A percentile compares a stretch with the other conserved stretches of the same genome.
phyloP scores from a whole-genome alignment of 2,113 vertebrate genomes.

The Rhea americana region DNA sequence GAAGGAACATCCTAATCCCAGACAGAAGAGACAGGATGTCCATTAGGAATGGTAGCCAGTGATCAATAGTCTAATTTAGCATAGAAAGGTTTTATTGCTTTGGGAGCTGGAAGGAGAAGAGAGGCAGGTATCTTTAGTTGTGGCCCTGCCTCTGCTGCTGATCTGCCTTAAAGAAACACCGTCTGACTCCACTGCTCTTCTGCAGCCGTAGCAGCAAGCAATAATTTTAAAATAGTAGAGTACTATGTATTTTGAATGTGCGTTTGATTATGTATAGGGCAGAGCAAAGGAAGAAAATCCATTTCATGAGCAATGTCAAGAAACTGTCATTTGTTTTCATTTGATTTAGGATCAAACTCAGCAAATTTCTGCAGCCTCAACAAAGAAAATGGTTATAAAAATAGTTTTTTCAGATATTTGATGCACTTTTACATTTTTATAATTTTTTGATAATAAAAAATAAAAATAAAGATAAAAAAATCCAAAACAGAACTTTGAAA shows the following conservation, averaged over 20 bases:
- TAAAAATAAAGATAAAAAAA: background rate
- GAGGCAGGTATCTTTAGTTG: conserved; percentile 51
- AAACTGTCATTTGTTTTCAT: conserved; percentile 34
- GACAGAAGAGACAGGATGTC: conserved; percentile 60
- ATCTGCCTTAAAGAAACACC: conserved; percentile 36
- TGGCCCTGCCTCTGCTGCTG: conserved; percentile 9
- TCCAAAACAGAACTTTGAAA: background rate
- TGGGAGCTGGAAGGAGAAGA: conserved; percentile 49
- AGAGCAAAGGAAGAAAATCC: conserved; percentile 51
- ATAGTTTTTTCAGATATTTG: background rate
- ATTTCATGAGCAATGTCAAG: conserved; percentile 40
- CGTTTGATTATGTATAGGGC: conserved; percentile 1
- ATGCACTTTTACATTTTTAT: background rate
- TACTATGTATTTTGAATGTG: conserved; percentile 44
- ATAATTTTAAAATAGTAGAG: conserved; percentile 38
- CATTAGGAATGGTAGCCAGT: conserved; percentile 64
- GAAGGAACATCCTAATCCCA: conserved; percentile 63
- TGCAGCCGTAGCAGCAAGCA: conserved; percentile 32
- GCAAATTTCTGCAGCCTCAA: background rate
- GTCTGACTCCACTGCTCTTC: conserved; percentile 51
- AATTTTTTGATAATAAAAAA: background rate
- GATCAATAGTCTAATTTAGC: conserved; percentile 67
- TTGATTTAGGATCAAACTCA: background rate
- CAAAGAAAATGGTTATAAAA: background rate
- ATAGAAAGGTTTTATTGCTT: conserved; percentile 67